A percentile compares a stretch with the other conserved stretches of the same genome.
Evolutionary conservation across 2,888 invertebrate species (phyloP).

Genomic region (Muschampia plurimacula): DNA sequence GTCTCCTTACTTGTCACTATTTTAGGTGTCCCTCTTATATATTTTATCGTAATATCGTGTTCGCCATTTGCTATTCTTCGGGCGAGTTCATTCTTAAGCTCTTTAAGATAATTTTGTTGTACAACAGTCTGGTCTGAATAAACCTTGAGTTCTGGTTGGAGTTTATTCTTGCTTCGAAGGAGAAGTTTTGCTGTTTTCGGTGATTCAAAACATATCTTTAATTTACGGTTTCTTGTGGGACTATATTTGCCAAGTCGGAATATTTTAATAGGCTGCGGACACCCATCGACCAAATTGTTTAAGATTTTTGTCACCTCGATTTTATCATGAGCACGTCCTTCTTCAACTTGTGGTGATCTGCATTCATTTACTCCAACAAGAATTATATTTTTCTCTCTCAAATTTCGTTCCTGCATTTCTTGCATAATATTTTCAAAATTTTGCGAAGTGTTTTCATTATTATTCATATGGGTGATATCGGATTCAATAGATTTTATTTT

Average conservation of each 20-base stretch:
- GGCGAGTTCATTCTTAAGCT: neutral
- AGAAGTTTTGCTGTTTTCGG: neutral
- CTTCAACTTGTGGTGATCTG: neutral
- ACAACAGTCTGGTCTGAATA: neutral
- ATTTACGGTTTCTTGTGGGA: slow-evolving; percentile 4
- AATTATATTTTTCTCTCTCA: slow-evolving; percentile 24
- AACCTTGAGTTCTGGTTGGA: neutral
- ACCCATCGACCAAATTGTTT: neutral
- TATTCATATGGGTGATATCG: neutral
- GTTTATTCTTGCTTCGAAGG: slow-evolving; percentile 15
- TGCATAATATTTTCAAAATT: slow-evolving; percentile 1
- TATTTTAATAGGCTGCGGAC: slow-evolving; percentile 9
- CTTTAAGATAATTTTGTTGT: slow-evolving; percentile 17
- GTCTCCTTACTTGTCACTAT: neutral
- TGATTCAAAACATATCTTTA: slow-evolving; percentile 24
- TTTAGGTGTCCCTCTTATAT: slow-evolving; percentile 9
- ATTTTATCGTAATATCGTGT: slow-evolving; percentile 4
- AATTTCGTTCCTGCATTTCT: slow-evolving; percentile 18
- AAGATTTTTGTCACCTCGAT: slow-evolving; percentile 6
- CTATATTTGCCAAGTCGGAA: slow-evolving; percentile 18
- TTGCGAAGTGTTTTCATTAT: neutral
- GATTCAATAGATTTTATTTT: neutral
- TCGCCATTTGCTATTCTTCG: slow-evolving; percentile 9
- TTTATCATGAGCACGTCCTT: neutral
- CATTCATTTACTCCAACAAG: slow-evolving; percentile 14